Evolutionary conservation across 2,797 vertebrate genomes (phyloP).

Genomic region (Sphaeramia orbicularis): DNA sequence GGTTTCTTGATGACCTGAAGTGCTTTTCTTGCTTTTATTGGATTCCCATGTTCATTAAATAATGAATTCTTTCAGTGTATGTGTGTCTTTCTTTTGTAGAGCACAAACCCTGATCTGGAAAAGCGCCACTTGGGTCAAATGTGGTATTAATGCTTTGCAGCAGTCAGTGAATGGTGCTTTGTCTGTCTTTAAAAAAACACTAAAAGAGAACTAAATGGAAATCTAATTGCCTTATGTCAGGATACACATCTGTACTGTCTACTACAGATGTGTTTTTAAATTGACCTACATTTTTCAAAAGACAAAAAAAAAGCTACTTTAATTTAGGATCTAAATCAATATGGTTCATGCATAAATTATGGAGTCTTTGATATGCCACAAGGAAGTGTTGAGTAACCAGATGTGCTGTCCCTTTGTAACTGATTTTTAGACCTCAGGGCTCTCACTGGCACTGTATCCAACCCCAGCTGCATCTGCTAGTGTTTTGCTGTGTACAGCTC

Average conservation of each 20-base stretch:
- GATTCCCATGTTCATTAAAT: conserved; percentile 70
- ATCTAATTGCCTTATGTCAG: conserved; percentile 25
- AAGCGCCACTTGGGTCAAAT: conserved; percentile 55
- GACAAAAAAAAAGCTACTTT: conserved; percentile 18
- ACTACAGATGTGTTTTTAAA: conserved; percentile 10
- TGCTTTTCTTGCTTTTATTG: conserved; percentile 62
- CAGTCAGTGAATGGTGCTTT: conserved; percentile 54
- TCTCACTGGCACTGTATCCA: conserved; percentile 52
- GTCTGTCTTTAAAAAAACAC: conserved; percentile 32
- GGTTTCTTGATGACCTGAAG: conserved; percentile 50
- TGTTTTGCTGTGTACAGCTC: conserved; percentile 74
- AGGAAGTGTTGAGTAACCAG: conserved; percentile 64
- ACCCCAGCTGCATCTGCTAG: conserved; percentile 71
- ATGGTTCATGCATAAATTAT: conserved; percentile 25
- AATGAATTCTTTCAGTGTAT: conserved; percentile 50
- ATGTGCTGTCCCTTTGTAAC: conserved; percentile 67
- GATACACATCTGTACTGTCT: conserved; percentile 9
- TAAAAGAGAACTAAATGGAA: conserved; percentile 23
- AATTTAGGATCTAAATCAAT: conserved; percentile 37
- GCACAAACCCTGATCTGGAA: conserved; percentile 43
- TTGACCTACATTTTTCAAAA: conserved; percentile 12
- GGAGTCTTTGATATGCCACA: conserved; percentile 22
- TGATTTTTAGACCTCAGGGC: conserved; percentile 67
- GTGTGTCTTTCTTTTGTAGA: conserved; percentile 42
- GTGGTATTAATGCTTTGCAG: conserved; percentile 61